Evolutionary conservation across 1,140 invertebrate genomes (phyloP), one percentile per base, ranked within the genome.

Genomic region (Heliconius himera): DNA sequence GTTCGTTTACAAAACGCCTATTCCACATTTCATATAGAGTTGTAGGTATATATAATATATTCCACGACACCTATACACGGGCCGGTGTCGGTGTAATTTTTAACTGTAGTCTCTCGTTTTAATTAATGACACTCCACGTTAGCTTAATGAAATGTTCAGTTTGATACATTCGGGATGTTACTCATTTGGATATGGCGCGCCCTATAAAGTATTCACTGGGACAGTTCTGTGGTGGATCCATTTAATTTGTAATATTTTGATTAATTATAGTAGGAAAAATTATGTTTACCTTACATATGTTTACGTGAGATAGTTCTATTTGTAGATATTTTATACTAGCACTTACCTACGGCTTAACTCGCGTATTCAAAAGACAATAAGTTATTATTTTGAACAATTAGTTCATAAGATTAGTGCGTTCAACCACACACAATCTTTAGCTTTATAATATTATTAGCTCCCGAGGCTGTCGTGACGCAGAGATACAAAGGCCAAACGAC

Each of bases 81-180:
- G 9, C 60, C 60, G 54, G 76, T 73, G 81, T 77, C 79, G 70
- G 76, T 75, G 66, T 79, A 77, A 82, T 82, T 82, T 82, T 82
- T 82, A 82, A 82, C 81, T 73, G 78, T 72, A 49, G 76, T 26
- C 70, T 33, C 33, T 78, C 79, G 76, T 77, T 76, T 79, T 79
- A 82, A 83, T 82, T 79, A 83, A 83, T 83, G 82, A 79, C 73
- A 54, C 73, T 72, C 56, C 78, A 76, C 76, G 78, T 83, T 80
- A 81, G 70, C 76, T 81, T 81, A 81, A 81, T 81, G 79, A 81
- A 81, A 81, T 73, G 76, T 81, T 73, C 76, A 72, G 41, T 77
- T 81, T 81, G 72, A 77, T 77, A 74, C 71, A 71, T 81, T 74
- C 51, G 36, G 56, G 41, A 46, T 26, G 49, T 79, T 77, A 76